Conservation (phyloP, 2,113 vertebrate genomes). For the Alethe castanea region DNA sequence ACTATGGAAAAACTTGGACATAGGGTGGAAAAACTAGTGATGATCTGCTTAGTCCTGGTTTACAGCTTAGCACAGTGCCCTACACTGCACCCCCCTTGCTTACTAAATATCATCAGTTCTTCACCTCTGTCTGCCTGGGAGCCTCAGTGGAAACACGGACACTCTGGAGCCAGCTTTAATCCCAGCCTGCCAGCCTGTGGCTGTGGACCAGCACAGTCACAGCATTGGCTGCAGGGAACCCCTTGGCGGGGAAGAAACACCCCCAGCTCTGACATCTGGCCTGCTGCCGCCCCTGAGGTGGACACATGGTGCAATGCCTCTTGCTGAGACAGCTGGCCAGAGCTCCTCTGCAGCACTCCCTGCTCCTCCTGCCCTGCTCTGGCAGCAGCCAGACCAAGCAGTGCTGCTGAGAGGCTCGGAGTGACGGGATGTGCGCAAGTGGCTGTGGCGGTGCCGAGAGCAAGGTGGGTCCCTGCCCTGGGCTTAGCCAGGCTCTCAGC, state of each 20-base stretch:
- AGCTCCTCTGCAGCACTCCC: background rate
- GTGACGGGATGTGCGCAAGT: accelerated
- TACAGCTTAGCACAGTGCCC: background rate
- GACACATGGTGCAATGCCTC: background rate
- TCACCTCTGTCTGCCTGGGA: background rate
- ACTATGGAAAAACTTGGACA: background rate
- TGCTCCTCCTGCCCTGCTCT: background rate
- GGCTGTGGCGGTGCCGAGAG: accelerated
- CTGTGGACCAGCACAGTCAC: background rate
- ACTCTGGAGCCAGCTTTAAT: background rate
- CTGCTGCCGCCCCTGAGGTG: background rate
- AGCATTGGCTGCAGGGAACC: background rate
- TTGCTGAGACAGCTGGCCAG: background rate
- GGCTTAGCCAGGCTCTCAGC: background rate
- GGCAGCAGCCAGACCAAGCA: accelerated
- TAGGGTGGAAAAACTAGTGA: background rate
- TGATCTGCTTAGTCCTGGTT: background rate
- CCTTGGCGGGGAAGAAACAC: background rate
- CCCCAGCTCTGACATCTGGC: background rate
- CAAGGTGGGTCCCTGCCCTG: background rate
- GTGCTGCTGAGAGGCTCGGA: background rate
- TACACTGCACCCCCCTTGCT: background rate
- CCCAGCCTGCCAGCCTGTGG: background rate
- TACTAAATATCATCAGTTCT: background rate
- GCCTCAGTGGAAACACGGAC: background rate